A percentile compares a stretch with the other conserved stretches of the same genome.
These are phyloP conservation scores for Sebastes diaconus DNA, from an alignment of 2,797 vertebrate genomes.

Conservation along the genomic window DNA sequence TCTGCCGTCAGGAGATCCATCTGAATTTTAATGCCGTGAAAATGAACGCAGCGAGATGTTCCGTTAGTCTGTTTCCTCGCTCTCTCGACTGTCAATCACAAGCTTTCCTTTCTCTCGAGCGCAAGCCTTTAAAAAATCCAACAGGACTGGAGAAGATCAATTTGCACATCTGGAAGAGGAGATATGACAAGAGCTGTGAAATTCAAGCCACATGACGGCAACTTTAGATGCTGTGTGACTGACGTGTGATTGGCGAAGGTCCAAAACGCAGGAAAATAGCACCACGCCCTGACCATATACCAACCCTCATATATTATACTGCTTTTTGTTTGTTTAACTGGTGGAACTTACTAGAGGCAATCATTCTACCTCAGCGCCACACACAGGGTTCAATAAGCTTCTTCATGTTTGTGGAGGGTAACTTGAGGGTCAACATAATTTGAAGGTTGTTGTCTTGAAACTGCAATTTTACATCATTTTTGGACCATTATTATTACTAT, in stretches of 20 bases:
- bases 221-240: neutral
- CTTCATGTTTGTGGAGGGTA: neutral
- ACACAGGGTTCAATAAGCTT: neutral
- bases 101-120: neutral
- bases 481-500: too few relatives aligned
- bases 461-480: too few relatives aligned
- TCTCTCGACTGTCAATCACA: neutral
- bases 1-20: neutral
- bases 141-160: neutral
- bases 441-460: too few relatives aligned
- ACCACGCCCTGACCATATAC: too few relatives aligned
- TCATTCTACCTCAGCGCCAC: neutral
- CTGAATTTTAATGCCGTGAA: neutral
- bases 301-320: neutral
- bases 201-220: neutral
- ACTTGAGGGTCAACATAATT: too few relatives aligned
- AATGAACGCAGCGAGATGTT: neutral
- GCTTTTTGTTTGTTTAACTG: neutral
- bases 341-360: neutral
- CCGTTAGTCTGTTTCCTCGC: neutral
- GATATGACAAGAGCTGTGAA: neutral
- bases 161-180: neutral
- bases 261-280: neutral
- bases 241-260: neutral
- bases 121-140: neutral